Percentiles rank a stretch among this genome's conserved stretches.
Evolutionary conservation across 2,113 vertebrate genomes (phyloP).

Genomic region (Myotis lucifugus): DNA sequence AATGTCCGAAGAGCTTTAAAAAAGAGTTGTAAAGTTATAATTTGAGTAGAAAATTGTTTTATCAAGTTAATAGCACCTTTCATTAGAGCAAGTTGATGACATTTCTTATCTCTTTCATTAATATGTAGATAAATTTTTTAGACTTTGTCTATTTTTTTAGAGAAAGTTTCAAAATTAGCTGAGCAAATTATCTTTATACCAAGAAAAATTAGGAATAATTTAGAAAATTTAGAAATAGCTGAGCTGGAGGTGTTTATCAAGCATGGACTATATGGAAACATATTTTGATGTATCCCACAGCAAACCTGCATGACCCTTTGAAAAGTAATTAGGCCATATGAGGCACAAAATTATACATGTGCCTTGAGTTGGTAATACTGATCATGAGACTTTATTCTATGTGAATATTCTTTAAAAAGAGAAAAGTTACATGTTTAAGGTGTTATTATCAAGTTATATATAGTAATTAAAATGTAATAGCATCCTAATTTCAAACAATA

Average conservation of each 20-base stretch:
- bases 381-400: neutral
- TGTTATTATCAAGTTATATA: neutral
- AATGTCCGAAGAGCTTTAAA: neutral
- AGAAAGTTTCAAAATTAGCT: neutral
- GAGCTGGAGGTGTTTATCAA: neutral
- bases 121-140: neutral
- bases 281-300: neutral
- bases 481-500: neutral
- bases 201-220: neutral
- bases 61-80: neutral
- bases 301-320: neutral
- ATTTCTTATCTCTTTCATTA: neutral
- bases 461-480: neutral
- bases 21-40: neutral
- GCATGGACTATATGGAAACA: neutral
- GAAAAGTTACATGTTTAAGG: neutral
- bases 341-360: neutral
- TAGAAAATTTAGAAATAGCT: neutral
- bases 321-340: neutral
- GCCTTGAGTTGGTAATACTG: neutral
- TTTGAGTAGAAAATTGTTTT: neutral
- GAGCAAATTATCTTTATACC: neutral
- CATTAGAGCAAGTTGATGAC: neutral
- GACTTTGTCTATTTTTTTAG: neutral
- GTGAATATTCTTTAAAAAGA: constrained; percentile 21